phyloP scores from a whole-genome alignment of 2,113 vertebrate species.

The Morone saxatilis region DNA sequence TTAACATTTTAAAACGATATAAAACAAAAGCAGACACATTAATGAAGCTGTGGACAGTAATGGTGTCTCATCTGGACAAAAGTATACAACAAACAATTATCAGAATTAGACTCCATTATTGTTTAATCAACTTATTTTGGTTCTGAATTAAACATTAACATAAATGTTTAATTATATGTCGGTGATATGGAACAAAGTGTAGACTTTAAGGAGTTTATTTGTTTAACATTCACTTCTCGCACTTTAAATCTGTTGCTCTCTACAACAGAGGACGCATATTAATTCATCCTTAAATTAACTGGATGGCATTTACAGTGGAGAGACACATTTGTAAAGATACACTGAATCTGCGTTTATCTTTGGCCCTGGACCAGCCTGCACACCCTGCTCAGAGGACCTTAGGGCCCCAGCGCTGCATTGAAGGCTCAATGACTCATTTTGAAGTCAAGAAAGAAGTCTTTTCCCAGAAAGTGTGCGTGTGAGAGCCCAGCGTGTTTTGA shows the following conservation, averaged over 20 bases:
- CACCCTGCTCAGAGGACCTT: not conserved
- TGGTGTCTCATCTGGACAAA: not conserved
- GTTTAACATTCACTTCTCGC: not conserved
- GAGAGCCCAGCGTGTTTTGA: slow-evolving; percentile 41
- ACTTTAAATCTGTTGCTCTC: too few relatives aligned
- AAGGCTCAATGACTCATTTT: not conserved
- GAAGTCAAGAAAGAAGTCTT: not conserved
- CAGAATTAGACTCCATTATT: not conserved
- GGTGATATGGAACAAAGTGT: too few relatives aligned
- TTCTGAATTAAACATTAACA: too few relatives aligned
- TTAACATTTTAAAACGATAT: not conserved
- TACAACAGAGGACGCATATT: not conserved
- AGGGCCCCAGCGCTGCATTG: not conserved
- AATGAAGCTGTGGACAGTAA: not conserved
- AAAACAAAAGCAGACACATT: not conserved
- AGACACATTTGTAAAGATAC: not conserved
- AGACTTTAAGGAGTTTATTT: too few relatives aligned
- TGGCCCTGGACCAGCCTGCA: not conserved
- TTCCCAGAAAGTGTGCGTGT: not conserved
- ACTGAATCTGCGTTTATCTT: not conserved
- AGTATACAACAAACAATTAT: not conserved
- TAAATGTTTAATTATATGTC: too few relatives aligned
- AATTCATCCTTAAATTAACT: not conserved
- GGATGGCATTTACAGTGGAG: not conserved
- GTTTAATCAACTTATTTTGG: not conserved